Conservation (phyloP, 2,113 vertebrate species). For the Balaenoptera acutorostrata region DNA sequence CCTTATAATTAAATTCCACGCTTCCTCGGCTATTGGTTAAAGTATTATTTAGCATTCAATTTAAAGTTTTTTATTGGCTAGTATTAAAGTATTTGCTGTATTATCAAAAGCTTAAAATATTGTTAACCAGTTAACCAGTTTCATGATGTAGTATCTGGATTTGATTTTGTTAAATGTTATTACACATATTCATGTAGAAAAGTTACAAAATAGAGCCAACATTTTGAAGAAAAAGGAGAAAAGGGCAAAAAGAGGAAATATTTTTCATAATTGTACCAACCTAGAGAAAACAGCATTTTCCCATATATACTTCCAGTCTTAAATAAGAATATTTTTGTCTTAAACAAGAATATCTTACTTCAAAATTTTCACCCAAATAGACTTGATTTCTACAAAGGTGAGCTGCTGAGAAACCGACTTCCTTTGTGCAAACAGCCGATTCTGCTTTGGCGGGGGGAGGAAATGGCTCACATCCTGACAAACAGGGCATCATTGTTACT, state of each 20-base stretch:
- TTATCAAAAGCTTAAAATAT: not conserved
- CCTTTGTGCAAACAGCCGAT: not conserved
- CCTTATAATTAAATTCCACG: not conserved
- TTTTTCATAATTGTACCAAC: slow-evolving; percentile 25
- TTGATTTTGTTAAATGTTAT: not conserved
- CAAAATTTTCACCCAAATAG: not conserved
- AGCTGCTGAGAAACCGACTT: slow-evolving; percentile 56
- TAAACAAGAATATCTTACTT: slow-evolving; percentile 48
- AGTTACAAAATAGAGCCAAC: slow-evolving; percentile 14
- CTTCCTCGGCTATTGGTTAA: not conserved
- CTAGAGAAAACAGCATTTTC: slow-evolving; percentile 15
- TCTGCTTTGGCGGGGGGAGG: slow-evolving; percentile 25
- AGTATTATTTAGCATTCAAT: not conserved
- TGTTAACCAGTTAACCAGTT: not conserved
- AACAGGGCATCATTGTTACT: slow-evolving; percentile 29
- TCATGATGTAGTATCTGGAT: not conserved
- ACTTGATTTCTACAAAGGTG: slow-evolving; percentile 55
- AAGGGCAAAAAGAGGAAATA: not conserved
- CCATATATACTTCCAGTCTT: not conserved
- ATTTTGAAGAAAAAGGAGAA: not conserved
- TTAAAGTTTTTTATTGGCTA: not conserved
- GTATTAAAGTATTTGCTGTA: not conserved
- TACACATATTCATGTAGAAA: not conserved
- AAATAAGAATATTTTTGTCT: slow-evolving; percentile 15
- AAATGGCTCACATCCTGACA: slow-evolving; percentile 54